Evolutionary conservation across 2,888 invertebrate genomes (phyloP), one percentile per base, ranked within the genome.

Genomic region (Anthophora plumipes): DNA sequence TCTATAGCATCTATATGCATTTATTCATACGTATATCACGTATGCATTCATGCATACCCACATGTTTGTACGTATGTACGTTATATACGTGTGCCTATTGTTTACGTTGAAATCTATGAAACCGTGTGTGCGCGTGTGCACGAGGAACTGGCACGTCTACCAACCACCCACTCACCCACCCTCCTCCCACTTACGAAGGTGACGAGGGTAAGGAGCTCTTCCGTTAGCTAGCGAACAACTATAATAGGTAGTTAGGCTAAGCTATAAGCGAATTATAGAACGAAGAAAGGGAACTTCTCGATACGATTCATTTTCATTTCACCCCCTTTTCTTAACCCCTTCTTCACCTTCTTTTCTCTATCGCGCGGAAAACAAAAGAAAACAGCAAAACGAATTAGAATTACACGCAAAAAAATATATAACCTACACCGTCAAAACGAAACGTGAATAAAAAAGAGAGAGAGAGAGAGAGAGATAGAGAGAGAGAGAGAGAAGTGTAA

Each of bases 1-100:
- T 87, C 75, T 82, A 86, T 85, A 80, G 64, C 72, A 77, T 82
- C 71, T 85, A 81, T 77, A 87, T 85, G 78, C 84, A 84, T 88
- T 73, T 85, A 85, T 80, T 79, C 87, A 77, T 81, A 75, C 84
- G 81, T 85, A 66, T 66, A 43, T 88, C 75, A 9, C 84, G 80
- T 84, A 73, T 72, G 81, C 80, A 20, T 81, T 59, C 60, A 57
- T 80, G 71, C 77, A 72, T 75, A 41, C 55, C 59, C 84, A 81
- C 75, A 76, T 84, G 70, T 83, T 70, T 76, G 50, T 71, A 73
- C 81, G 76, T 73, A 75, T 69, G 74, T 72, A 64, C 72, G 74
- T 75, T 80, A 69, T 84, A 75, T 82, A 68, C 77, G 80, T 77
- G 85, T 80, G 81, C 79, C 78, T 86, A 85, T 86, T 80, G 80